phyloP scores from a whole-genome alignment of 2,113 vertebrate species.

The Hucho hucho region DNA sequence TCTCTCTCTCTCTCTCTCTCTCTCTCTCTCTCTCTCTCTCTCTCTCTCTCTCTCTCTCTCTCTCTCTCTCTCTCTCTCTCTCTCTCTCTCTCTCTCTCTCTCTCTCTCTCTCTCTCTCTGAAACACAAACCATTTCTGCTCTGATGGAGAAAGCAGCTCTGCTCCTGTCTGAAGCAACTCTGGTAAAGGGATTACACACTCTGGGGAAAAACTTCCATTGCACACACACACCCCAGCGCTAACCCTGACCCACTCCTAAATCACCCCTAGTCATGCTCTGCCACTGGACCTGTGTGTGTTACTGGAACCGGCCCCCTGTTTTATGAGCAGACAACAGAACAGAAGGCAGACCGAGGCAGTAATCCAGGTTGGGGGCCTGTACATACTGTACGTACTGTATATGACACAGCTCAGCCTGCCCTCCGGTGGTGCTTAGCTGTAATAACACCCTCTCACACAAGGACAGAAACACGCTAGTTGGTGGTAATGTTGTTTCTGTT shows the following conservation, averaged over 20 bases:
- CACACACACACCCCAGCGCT: neutral
- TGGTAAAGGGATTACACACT: constrained; percentile 36
- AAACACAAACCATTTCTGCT: constrained; percentile 29
- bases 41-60: neutral
- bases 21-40: constrained; percentile 5
- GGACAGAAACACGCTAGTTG: too few species aligned
- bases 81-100: too few species aligned
- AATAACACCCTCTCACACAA: too few species aligned
- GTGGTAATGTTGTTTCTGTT: neutral
- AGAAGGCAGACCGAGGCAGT: too few species aligned
- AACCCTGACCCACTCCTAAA: constrained; percentile 35
- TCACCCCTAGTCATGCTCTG: constrained; percentile 32
- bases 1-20: too few species aligned
- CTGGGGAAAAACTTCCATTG: constrained; percentile 35
- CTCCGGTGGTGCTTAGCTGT: neutral
- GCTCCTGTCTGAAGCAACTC: constrained; percentile 47
- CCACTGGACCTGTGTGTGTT: constrained; percentile 16
- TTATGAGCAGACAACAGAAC: neutral
- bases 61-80: neutral
- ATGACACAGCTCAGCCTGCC: neutral
- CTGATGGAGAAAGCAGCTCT: constrained; percentile 62
- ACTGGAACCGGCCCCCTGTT: neutral
- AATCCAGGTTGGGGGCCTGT: too few species aligned
- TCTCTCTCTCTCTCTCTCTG: neutral
- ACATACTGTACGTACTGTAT: neutral